Evolutionary conservation across 2,888 invertebrate species (phyloP), one percentile per base, ranked within the genome.

Genomic region (Cephus runcator): DNA sequence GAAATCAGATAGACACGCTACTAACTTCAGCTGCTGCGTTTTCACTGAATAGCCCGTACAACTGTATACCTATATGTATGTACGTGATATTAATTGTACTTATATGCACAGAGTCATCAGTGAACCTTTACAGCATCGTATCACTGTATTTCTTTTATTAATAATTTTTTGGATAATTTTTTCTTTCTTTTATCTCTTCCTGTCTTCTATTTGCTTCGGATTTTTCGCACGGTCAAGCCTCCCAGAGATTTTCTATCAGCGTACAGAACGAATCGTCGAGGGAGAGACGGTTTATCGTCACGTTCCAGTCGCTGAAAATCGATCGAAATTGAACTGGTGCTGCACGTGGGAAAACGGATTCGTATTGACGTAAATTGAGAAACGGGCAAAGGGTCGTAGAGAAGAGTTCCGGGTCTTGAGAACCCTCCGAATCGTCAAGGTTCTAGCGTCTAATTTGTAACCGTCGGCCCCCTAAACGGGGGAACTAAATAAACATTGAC

Each of bases 401-500:
- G 78, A 80, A 56, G 56, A 35, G 35, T 35, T 75, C 73, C 79
- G 79, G 76, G 76, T 79, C 56, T 56, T 56, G 56, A 75, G 71
- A 78, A 75, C 69, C 78, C 74, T 12, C 34, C 34, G 74, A 74
- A 74, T 74, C 80, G 80, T 79, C 75, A 80, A 73, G 33, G 76
- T 80, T 80, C 81, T 83, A 82, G 83, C 83, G 81, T 83, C 83
- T 85, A 85, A 86, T 86, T 86, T 85, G 83, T 82, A 82, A 81
- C 80, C 82, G 81, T 83, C 79, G 82, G 80, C 79, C 75, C 81
- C 80, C 82, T 81, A 83, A 81, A 77, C 80, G 81, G 81, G 82
- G 79, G 77, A 77, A 80, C 86, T 84, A 82, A 84, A 86, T 84
- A 84, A 86, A 87, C 85, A 87, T 87, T 83, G 82, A 85, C 84